Evolutionary conservation across 2,797 vertebrate genomes (phyloP).

Genomic region (Choloepus didactylus): DNA sequence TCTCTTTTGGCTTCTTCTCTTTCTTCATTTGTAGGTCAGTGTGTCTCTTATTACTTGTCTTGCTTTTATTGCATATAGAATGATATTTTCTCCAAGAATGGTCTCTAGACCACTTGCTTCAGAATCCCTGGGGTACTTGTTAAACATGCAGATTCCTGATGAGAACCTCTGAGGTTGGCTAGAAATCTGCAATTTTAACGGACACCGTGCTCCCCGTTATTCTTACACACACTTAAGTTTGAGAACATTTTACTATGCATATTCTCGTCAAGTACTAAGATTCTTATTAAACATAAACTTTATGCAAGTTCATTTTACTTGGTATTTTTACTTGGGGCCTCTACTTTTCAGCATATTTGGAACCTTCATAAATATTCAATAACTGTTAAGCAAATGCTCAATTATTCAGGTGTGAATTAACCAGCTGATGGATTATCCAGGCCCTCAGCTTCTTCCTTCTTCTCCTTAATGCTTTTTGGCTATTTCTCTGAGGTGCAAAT

Average conservation of each 20-base stretch:
- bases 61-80: not conserved
- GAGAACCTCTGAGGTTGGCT: not conserved
- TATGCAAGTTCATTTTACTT: slow-evolving; percentile 50
- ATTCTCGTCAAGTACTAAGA: not conserved
- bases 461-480: slow-evolving; percentile 48
- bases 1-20: not conserved
- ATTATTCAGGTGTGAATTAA: slow-evolving; percentile 75
- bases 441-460: not conserved
- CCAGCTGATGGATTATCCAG: slow-evolving; percentile 40
- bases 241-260: slow-evolving; percentile 41
- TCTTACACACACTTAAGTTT: not conserved
- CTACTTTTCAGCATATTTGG: slow-evolving; percentile 47
- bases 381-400: slow-evolving; percentile 64
- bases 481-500: slow-evolving; percentile 65
- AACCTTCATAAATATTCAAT: slow-evolving; percentile 72
- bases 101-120: not conserved
- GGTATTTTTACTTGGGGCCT: slow-evolving; percentile 15
- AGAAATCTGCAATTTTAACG: slow-evolving; percentile 33
- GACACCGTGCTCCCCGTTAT: not conserved
- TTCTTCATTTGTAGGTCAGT: not conserved
- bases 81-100: slow-evolving; percentile 2
- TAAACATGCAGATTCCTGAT: not conserved
- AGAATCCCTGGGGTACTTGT: not conserved
- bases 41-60: slow-evolving; percentile 17
- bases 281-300: not conserved